phyloP scores from a whole-genome alignment of 1,140 invertebrate species.

The Tigriopus japonicus region DNA sequence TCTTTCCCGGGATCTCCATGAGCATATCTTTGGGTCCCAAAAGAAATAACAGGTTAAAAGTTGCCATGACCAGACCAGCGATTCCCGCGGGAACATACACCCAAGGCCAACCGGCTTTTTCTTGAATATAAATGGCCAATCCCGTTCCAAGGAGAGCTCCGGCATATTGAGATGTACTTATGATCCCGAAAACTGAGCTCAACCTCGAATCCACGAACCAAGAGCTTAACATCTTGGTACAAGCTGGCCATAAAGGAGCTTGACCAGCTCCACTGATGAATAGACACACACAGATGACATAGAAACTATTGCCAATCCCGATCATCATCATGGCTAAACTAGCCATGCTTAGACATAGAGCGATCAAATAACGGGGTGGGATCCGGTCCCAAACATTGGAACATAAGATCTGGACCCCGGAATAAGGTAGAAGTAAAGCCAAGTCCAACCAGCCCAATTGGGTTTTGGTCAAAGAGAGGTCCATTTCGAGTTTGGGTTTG shows the following conservation, averaged over 20 bases:
- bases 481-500: slow-evolving; percentile 27
- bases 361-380: slow-evolving; percentile 29
- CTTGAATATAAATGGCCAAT: slow-evolving; percentile 30
- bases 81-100: slow-evolving; percentile 27
- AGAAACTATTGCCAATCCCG: slow-evolving; percentile 26
- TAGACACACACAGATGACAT: slow-evolving; percentile 25
- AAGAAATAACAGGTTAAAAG: slow-evolving; percentile 25
- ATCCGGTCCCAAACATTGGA: slow-evolving; percentile 29
- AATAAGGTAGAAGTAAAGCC: slow-evolving; percentile 33
- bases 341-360: slow-evolving; percentile 26
- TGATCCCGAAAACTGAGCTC: slow-evolving; percentile 31
- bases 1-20: slow-evolving; percentile 24
- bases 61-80: slow-evolving; percentile 24
- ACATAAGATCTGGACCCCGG: slow-evolving; percentile 29
- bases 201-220: slow-evolving; percentile 29
- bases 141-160: slow-evolving; percentile 33
- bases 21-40: not conserved
- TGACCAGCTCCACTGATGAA: slow-evolving; percentile 31
- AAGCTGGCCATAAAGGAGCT: slow-evolving; percentile 32
- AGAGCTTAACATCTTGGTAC: slow-evolving; percentile 27
- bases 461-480: slow-evolving; percentile 23
- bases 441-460: slow-evolving; percentile 30
- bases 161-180: slow-evolving; percentile 32
- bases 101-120: slow-evolving; percentile 28
- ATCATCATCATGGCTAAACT: slow-evolving; percentile 30